These are phyloP conservation scores for Glossophaga mutica DNA, from an alignment of 2,797 vertebrate genomes.

Conservation along the genomic window DNA sequence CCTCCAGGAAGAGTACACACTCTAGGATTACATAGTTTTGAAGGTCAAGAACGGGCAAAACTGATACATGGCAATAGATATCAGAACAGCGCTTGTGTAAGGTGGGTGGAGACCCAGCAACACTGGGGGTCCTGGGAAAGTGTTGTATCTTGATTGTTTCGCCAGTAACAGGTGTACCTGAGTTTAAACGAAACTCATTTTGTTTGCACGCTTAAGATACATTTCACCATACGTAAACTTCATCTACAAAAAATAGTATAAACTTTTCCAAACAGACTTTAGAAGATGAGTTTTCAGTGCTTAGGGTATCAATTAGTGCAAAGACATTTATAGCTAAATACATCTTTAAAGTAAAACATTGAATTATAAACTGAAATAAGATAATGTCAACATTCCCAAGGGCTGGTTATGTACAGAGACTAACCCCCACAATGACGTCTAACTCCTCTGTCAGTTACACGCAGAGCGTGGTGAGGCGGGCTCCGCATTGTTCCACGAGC, in stretches of 20 bases:
- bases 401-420: neutral
- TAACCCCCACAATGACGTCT: neutral
- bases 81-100: neutral
- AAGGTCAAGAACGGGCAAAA: neutral
- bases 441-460: neutral
- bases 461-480: accelerated
- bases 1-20: neutral
- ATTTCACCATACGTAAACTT: neutral
- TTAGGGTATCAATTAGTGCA: neutral
- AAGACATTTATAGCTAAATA: neutral
- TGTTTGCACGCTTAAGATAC: neutral
- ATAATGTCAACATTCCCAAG: neutral
- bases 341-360: neutral
- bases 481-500: neutral
- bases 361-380: neutral
- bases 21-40: neutral
- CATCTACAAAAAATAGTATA: neutral
- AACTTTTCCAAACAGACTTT: neutral
- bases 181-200: neutral
- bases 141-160: neutral
- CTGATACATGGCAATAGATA: neutral
- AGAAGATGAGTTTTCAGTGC: neutral
- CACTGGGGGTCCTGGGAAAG: neutral
- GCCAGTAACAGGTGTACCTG: neutral
- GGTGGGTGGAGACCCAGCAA: too few species aligned